Base-by-base conservation (phyloP, 2,113 vertebrate species). In the Empidonax traillii region DNA sequence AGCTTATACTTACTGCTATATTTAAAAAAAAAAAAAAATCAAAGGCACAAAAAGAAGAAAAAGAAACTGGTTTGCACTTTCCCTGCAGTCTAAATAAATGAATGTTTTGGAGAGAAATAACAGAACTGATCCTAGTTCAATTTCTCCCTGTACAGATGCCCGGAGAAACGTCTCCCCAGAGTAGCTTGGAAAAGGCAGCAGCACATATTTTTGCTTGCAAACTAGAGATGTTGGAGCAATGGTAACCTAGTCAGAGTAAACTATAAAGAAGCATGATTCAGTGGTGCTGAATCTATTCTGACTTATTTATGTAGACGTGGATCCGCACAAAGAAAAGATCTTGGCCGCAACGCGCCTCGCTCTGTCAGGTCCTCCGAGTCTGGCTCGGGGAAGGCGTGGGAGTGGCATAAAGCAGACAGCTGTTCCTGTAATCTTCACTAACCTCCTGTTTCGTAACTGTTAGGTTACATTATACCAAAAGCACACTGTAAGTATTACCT, bases 331-430 rank as follows among this genome's bases (percentile, higher is more conserved):
- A 91, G 51, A 18, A 82, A 56, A 65, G 10, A 6, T 33, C 58
- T 39, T 87, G 68, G 47, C 83, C 74, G 27, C 31, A 74, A 68
- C 28, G 9, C 8, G 39, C 47, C 20, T 81, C 3, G 6, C 51
- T 92, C 67, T 94, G 69, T 92, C 84, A 84, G 73, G 73, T 84
- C 79, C 63, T 90, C 56, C 59, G 58, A 91, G 71, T 52, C 37
- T 80, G 85, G 78, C 88, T 67, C 10, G 1, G 69, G 44, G 93
- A 95, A 81, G 9, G 61, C 0, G 2, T 81, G 76, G 78, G 88
- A 96, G 93, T 49, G 52, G 85, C 82, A 59, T 30, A 75, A 87
- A 84, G 80, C 68, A 92, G 72, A 88, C 93, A 97, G 90, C 96
- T 96, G 93, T 25, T 92, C 74, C 87, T 91, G 16, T 86, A 88